Base-by-base conservation (phyloP, 2,888 invertebrate genomes). In the Parnassius mnemosyne region DNA sequence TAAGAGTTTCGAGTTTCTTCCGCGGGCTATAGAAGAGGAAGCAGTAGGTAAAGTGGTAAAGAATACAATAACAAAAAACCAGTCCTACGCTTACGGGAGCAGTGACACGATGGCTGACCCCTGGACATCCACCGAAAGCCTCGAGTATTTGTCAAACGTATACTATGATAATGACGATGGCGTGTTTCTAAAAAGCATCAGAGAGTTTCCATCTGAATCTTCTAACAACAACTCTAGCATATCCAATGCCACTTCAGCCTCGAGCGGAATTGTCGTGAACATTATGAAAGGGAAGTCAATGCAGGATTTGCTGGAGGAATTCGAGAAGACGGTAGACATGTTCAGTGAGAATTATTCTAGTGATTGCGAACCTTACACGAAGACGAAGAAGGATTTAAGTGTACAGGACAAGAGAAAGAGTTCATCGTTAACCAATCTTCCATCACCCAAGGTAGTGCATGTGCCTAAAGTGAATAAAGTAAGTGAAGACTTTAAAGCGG, bases 1-100 rank as follows among this genome's bases (percentile, higher is more conserved):
- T 66, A 91, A 91, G 63, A 92, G 91, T 69, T 92, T 90, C 55
- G 91, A 91, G 67, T 91, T 89, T 61, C 72, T 91, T 1, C 91
- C 91, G 0, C 78, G 79, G 77, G 85, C 89, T 0, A 70, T 81
- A 50, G 79, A 81, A 56, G 86, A 87, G 61, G 80, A 83, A 5
- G 9, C 49, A 7, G 76, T 77, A 0, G 76, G 76, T 44, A 72
- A 73, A 10, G 75, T 71, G 12, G 66, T 62, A 3, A 69, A 66
- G 20, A 67, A 71, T 13, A 70, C 66, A 10, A 42, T 77, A 9
- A 65, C 75, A 2, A 76, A 75, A 44, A 85, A 81, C 34, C 72
- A 78, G 16, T 89, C 89, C 0, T 85, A 79, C 61, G 72, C 80
- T 1, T 87, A 79, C 58, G 87, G 84, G 1, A 89, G 86, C 61